Percentiles rank a stretch among this genome's conserved stretches.
These are phyloP conservation scores for Heptranchias perlo DNA, from an alignment of 2,113 vertebrate genomes.

Conservation along the genomic window DNA sequence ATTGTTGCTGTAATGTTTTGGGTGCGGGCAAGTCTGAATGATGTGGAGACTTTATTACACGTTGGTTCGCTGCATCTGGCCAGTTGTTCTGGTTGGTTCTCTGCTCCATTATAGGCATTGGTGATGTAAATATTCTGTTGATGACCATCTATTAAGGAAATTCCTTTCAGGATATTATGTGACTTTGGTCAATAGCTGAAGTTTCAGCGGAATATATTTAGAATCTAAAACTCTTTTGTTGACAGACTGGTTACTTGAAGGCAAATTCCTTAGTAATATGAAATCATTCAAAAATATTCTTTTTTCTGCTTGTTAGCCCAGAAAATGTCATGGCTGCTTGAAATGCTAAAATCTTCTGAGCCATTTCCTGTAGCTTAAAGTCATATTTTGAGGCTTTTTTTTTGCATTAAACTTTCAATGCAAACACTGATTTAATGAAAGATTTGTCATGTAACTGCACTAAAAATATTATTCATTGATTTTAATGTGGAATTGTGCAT, in stretches of 20 bases:
- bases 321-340: not conserved
- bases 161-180: slow-evolving; percentile 24
- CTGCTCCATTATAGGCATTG: not conserved
- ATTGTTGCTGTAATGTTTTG: too few species aligned
- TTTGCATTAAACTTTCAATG: not conserved
- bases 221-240: slow-evolving; percentile 10
- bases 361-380: not conserved
- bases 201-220: not conserved
- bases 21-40: not conserved
- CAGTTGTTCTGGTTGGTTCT: slow-evolving; percentile 16
- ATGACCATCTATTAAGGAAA: slow-evolving; percentile 12
- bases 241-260: not conserved
- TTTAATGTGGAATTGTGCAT: not conserved
- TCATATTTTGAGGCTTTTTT: not conserved
- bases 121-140: not conserved
- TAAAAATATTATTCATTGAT: not conserved
- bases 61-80: not conserved
- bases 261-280: not conserved
- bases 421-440: not conserved
- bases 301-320: not conserved
- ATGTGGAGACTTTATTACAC: not conserved
- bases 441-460: not conserved
- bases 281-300: not conserved
- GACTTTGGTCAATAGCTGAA: not conserved
- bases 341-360: not conserved